Percentiles rank a stretch among this genome's conserved stretches.
Evolutionary conservation across 2,797 vertebrate species (phyloP).

Genomic region (Cheirogaleus major): DNA sequence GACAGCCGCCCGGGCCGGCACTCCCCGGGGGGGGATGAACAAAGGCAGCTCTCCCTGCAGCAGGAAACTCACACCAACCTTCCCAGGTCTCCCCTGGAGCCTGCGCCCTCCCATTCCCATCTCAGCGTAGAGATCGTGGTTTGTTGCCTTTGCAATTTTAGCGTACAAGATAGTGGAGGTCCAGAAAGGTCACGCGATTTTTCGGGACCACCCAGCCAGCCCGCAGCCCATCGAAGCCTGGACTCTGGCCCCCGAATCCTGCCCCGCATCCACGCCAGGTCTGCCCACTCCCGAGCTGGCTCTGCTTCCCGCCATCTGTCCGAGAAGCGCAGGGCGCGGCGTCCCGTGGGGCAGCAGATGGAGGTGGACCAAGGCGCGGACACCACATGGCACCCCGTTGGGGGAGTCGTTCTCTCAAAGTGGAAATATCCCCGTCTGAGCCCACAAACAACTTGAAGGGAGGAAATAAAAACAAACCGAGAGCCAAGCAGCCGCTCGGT

Average conservation of each 20-base stretch:
- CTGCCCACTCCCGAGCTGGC: slow-evolving; percentile 22
- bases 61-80: background rate
- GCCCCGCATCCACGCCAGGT: background rate
- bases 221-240: background rate
- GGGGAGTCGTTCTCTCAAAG: background rate
- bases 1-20: background rate
- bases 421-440: background rate
- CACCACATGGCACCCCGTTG: background rate
- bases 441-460: background rate
- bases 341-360: slow-evolving; percentile 51
- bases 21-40: background rate
- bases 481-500: background rate
- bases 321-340: background rate
- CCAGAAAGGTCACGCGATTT: background rate
- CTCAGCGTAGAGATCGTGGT: accelerated
- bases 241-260: background rate
- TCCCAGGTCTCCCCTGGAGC: background rate
- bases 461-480: background rate
- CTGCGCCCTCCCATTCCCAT: background rate
- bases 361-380: background rate
- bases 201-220: background rate
- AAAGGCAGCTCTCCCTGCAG: background rate
- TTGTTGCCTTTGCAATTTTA: too few species aligned
- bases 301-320: slow-evolving; percentile 54
- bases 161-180: accelerated